Base-by-base conservation (phyloP, 2,888 invertebrate genomes). In the Erebia ligea region DNA sequence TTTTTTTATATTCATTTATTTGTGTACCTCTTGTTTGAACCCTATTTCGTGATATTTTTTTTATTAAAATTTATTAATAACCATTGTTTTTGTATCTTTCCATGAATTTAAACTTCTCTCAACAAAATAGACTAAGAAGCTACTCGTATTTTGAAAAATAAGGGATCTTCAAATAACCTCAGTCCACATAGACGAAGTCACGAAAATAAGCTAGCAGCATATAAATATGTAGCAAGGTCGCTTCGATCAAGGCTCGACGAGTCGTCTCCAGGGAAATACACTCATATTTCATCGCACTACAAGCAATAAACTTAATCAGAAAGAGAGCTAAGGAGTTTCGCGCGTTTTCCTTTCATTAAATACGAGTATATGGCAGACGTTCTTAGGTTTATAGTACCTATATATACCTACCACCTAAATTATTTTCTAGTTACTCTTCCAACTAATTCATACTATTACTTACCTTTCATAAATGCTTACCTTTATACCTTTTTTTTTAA, bases 191-290 rank as follows among this genome's bases (percentile, higher is more conserved):
- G 50, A 8, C 19, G 10, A 54, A 54, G 54, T 3, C 3, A 19
- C 10, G 17, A 3, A 19, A 9, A 54, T 9, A 52, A 17, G 10
- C 52, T 52, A 17, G 21, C 21, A 62, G 0, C 9, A 1, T 48
- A 48, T 21, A 62, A 48, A 62, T 19, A 45, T 62, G 52, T 17
- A 54, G 40, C 62, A 45, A 68, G 54, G 62, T 62, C 34, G 57
- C 62, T 67, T 67, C 58, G 21, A 72, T 72, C 67, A 48, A 58
- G 42, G 11, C 40, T 1, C 59, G 57, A 42, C 64, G 62, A 57
- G 56, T 57, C 13, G 57, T 40, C 72, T 64, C 73, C 0, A 11
- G 71, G 69, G 73, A 71, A 73, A 71, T 73, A 71, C 69, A 69
- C 40, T 69, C 67, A 71, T 67, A 63, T 57, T 56, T 57, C 59